These are phyloP conservation scores for Margarornis squamiger DNA, from an alignment of 2,797 vertebrate genomes.

Conservation along the genomic window DNA sequence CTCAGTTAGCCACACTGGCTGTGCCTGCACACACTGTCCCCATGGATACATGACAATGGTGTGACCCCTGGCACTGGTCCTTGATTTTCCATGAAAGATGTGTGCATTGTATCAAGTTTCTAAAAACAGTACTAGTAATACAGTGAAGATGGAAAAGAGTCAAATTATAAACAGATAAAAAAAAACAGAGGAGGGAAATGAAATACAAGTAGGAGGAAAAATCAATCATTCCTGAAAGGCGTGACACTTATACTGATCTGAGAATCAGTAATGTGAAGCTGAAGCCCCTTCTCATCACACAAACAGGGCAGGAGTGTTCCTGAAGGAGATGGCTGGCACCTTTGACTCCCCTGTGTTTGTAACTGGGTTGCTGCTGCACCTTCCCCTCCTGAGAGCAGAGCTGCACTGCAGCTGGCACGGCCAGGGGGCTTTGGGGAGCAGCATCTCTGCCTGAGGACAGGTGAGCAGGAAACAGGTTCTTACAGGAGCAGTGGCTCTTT, in stretches of 20 bases:
- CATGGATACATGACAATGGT: neutral
- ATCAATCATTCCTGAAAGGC: neutral
- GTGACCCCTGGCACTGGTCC: neutral
- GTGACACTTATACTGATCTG: neutral
- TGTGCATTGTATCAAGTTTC: neutral
- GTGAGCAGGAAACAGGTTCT: neutral
- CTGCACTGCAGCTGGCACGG: neutral
- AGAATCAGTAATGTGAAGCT: neutral
- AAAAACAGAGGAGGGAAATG: neutral
- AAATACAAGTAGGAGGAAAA: neutral
- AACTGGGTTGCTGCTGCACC: neutral
- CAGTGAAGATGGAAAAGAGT: neutral
- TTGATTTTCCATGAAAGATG: neutral
- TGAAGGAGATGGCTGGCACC: neutral
- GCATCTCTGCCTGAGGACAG: neutral
- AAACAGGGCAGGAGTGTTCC: neutral
- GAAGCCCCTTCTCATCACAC: neutral
- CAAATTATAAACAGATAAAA: neutral
- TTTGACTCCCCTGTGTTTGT: neutral
- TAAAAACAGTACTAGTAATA: neutral
- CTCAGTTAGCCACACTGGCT: neutral
- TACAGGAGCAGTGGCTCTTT: neutral
- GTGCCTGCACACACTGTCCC: neutral
- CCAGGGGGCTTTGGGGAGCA: neutral
- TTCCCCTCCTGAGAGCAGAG: neutral